phyloP scores from a whole-genome alignment of 2,113 vertebrate species.

The Spilogale gracilis region DNA sequence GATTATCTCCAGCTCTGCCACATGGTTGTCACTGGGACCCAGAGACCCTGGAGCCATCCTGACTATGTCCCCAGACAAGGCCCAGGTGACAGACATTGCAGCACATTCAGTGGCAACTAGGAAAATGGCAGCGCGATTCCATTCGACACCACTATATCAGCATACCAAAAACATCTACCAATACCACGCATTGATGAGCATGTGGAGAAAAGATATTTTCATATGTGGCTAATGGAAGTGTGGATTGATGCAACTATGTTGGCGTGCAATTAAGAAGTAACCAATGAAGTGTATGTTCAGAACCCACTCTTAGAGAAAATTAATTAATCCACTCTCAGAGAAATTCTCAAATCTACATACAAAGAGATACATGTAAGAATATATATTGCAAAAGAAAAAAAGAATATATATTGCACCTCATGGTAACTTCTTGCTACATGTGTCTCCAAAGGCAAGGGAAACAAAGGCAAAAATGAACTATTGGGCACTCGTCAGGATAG shows the following conservation, averaged over 20 bases:
- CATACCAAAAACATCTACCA: not conserved
- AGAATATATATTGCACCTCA: not conserved
- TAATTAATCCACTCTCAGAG: not conserved
- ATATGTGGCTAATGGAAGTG: not conserved
- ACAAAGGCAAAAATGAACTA: not conserved
- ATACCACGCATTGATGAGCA: not conserved
- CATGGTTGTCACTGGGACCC: too few species aligned
- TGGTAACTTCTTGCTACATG: not conserved
- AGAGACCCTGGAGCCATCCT: not conserved
- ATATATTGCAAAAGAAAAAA: not conserved
- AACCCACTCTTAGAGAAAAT: not conserved
- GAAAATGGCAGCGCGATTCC: not conserved
- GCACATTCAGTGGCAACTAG: not conserved
- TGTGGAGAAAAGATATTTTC: not conserved
- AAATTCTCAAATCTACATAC: not conserved
- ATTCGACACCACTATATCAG: constrained; percentile 16
- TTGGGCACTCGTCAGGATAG: not conserved
- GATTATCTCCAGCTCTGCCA: not conserved
- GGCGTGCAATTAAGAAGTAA: constrained; percentile 20
- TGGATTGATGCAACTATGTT: not conserved
- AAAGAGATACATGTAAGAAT: not conserved
- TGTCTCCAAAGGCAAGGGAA: not conserved
- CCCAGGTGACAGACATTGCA: not conserved
- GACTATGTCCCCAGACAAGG: not conserved
- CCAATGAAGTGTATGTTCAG: not conserved